phyloP scores from a whole-genome alignment of 2,888 invertebrate genomes.

The Drosophila infuscata region DNA sequence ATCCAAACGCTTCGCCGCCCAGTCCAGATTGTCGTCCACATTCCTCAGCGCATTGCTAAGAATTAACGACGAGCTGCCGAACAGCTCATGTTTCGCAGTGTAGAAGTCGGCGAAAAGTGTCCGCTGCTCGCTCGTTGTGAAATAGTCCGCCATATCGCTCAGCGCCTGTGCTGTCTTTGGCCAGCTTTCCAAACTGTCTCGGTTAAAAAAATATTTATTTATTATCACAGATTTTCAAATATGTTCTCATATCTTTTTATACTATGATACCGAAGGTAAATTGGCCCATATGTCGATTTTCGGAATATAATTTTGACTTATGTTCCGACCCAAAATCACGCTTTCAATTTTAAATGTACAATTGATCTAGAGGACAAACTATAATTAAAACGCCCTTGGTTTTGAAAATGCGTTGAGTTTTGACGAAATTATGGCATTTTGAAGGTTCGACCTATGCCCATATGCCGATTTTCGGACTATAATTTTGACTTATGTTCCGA shows the following conservation, averaged over 20 bases:
- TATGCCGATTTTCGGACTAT: no score
- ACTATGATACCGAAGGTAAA: no score
- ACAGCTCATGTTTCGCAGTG: slow-evolving; percentile 37
- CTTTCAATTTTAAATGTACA: no score
- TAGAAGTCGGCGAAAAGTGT: slow-evolving; percentile 59
- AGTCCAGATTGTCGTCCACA: slow-evolving; percentile 77
- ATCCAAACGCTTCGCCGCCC: slow-evolving; percentile 72
- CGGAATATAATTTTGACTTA: no score
- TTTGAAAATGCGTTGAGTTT: no score
- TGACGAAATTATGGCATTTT: no score
- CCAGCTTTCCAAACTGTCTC: slow-evolving; percentile 69
- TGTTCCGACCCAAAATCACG: no score
- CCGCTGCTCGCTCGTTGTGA: slow-evolving; percentile 73
- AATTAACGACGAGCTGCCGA: slow-evolving; percentile 56
- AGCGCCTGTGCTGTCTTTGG: slow-evolving; percentile 62
- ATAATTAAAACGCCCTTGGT: no score
- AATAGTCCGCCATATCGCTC: slow-evolving; percentile 65
- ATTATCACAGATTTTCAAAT: background rate
- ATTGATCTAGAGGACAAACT: no score
- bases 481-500: no score
- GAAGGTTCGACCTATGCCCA: no score
- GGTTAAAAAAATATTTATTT: slow-evolving; percentile 1
- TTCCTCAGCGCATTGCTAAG: slow-evolving; percentile 63
- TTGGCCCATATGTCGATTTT: no score
- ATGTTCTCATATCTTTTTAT: slow-evolving; percentile 20